Conservation (phyloP, 2,113 vertebrate species). For the Dipodomys spectabilis region DNA sequence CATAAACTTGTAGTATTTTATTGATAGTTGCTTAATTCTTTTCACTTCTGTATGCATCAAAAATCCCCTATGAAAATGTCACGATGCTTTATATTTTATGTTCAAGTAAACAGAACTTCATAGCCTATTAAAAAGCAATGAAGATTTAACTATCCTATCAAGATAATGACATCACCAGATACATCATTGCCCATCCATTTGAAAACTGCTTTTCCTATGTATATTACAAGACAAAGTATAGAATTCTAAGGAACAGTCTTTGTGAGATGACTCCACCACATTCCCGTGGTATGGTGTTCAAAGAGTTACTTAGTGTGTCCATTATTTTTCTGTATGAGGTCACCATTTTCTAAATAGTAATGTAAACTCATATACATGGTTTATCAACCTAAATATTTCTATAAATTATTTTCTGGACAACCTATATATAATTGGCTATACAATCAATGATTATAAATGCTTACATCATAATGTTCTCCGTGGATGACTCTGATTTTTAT, state of each 20-base stretch:
- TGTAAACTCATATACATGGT: background rate
- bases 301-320: background rate
- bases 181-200: background rate
- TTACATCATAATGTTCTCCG: slow-evolving; percentile 72
- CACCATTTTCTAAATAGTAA: background rate
- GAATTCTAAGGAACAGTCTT: background rate
- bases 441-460: background rate
- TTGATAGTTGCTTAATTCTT: slow-evolving; percentile 62
- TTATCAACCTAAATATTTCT: background rate
- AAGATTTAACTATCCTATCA: slow-evolving; percentile 11
- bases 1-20: slow-evolving; percentile 84
- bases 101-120: background rate
- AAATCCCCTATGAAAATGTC: slow-evolving; percentile 69
- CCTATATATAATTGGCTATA: slow-evolving; percentile 55
- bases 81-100: slow-evolving; percentile 39
- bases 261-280: background rate
- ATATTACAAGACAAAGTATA: background rate
- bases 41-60: slow-evolving; percentile 64
- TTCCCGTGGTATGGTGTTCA: background rate
- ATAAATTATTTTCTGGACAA: background rate
- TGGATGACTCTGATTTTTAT: slow-evolving; percentile 65
- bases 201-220: background rate
- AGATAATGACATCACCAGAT: background rate
- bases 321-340: background rate
- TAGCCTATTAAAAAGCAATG: slow-evolving; percentile 22